Percentiles rank a stretch among this genome's conserved stretches.
Evolutionary conservation across 2,113 vertebrate genomes (phyloP).

Genomic region (Otolemur garnettii): DNA sequence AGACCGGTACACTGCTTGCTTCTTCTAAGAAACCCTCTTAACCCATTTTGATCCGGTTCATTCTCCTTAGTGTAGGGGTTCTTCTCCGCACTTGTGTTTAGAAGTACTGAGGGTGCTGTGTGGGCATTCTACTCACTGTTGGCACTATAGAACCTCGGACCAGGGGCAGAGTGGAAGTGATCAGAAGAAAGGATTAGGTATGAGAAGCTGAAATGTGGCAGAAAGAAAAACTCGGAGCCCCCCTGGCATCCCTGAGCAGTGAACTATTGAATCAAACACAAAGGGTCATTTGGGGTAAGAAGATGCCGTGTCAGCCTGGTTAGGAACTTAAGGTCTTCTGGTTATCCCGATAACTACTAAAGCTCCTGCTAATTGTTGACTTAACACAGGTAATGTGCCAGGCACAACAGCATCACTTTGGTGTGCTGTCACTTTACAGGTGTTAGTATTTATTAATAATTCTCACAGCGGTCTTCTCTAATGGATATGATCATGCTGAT

Average conservation of each 20-base stretch:
- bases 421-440: neutral
- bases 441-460: neutral
- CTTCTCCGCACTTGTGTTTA: neutral
- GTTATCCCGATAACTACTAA: neutral
- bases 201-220: neutral
- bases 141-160: neutral
- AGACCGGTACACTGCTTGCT: neutral
- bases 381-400: neutral
- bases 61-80: rapidly evolving
- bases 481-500: neutral
- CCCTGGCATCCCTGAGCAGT: neutral
- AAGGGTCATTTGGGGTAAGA: neutral
- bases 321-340: neutral
- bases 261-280: neutral
- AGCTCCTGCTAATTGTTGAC: neutral
- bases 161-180: rapidly evolving
- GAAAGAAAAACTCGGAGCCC: neutral
- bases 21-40: neutral
- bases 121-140: neutral
- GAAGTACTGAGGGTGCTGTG: neutral
- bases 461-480: neutral
- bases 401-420: neutral
- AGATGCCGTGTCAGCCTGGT: neutral
- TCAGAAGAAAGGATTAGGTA: neutral
- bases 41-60: neutral